Evolutionary conservation across 2,113 vertebrate species (phyloP), one percentile per base, ranked within the genome.

Genomic region (Oncorhynchus nerka): DNA sequence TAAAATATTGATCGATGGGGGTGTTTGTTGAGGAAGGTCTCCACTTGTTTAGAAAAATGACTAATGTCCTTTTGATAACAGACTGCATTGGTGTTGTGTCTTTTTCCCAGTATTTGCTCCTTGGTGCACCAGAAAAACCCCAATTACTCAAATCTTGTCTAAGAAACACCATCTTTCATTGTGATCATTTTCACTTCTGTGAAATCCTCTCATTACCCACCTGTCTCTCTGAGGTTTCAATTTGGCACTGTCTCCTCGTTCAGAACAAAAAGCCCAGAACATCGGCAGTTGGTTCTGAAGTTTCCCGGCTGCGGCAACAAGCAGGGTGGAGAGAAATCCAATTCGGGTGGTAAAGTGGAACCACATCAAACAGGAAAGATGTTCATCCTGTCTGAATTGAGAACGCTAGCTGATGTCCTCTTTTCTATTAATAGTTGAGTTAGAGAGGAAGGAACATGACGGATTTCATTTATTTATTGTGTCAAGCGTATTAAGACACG

Each of bases 321-420:
- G 84, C 69, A 74, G 39, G 78, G 51, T 55, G 19, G 51, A 55
- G 45, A 89, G 88, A 84, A 90, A 91, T 91, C 87, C 75, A 82
- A 81, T 92, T 91, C 77, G 67, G 83, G 75, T 57, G 51, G 77
- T 79, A 85, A 84, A 82, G 89, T 93, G 92, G 90, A 92, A 93
- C 87, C 89, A 91, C 91, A 93, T 93, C 91, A 93, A 93, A 92
- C 87, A 81, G n/a, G 24, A 32, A 11, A 62, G 87, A 88, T 87
- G 89, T 75, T 92, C 93, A 93, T 93, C 92, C 91, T 88, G 85
- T 90, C 89, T 92, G 89, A 87, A 91, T 91, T 85, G 48, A 83
- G 34, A 69, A 19, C 51, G 51, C 51, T 19, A 5, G 15, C 51
- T 79, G 79, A 85, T 75, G 90, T 90, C 91, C 91, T 92, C 87